Conservation (phyloP, 2,797 vertebrate genomes). For the Syngnathus rostellatus region DNA sequence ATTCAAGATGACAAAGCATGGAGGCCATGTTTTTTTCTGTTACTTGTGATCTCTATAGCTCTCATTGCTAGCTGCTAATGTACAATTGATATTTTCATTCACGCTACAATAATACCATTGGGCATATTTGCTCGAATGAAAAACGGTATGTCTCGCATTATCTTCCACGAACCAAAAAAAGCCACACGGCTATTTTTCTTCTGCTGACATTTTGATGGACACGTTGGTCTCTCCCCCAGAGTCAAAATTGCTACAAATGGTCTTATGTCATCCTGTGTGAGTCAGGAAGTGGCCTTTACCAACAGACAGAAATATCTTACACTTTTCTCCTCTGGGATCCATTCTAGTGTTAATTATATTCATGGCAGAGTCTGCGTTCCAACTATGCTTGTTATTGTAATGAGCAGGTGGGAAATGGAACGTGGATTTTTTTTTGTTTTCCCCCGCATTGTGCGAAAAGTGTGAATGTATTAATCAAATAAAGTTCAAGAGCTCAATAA, state of each 20-base stretch:
- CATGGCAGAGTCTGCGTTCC: not conserved
- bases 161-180: not conserved
- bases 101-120: too few species aligned
- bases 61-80: too few species aligned
- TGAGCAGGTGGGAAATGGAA: not conserved
- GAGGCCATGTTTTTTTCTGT: too few species aligned
- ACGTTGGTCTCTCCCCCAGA: not conserved
- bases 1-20: not conserved
- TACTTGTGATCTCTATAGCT: too few species aligned
- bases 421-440: not conserved
- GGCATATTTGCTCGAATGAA: too few species aligned
- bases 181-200: not conserved
- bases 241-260: not conserved
- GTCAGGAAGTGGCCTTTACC: not conserved
- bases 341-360: not conserved
- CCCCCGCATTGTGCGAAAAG: not conserved
- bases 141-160: not conserved
- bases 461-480: not conserved
- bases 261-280: not conserved
- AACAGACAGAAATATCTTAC: not conserved
- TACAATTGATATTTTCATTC: too few species aligned
- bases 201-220: not conserved
- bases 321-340: not conserved
- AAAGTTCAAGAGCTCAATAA: slow-evolving; percentile 1
- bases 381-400: slow-evolving; percentile 1